Evolutionary conservation across 2,113 vertebrate species (phyloP), one percentile per base, ranked within the genome.

Genomic region (Shinisaurus crocodilurus): DNA sequence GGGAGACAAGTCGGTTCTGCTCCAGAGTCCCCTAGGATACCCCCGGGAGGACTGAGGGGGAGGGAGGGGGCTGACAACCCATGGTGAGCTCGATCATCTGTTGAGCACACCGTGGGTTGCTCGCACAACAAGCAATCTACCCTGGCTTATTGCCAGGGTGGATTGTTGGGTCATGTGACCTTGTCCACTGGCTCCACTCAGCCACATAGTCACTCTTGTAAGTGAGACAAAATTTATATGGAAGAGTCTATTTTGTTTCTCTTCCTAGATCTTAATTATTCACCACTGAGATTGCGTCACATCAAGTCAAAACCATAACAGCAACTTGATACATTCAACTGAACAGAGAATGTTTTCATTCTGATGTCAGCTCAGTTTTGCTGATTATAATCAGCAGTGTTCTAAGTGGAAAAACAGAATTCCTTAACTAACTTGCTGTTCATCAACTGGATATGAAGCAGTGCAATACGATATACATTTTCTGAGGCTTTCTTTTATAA

Each of bases 341-440:
- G 16, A 1, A 18, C 10, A 0, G 0, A 0, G 70, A 43, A 92
- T 93, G 85, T 82, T 95, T 93, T 1, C 3, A 27, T 67, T 67
- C 89, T 92, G 91, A 93, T 86, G 75, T 93, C 94, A 93, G 77
- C 65, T 40, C 63, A 0, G 29, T 25, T 85, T 72, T 43, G 40
- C 80, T 88, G 80, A 82, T 0, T 2, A 75, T 32, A 83, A 75
- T 63, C 88, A 45, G 34, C 2, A 5, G 37, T 60, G 20, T 83
- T 88, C 43, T 90, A 0, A 3, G 70, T 79, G 90, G 48, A 72
- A 93, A 94, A 87, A n/a, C 80, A 75, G 77, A 92, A 25, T 1
- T 0, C 1, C 69, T 48, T 69, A 89, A 27, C 48, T 88, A 18
- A 0, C 60, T 67, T 50, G 32, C 6, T 3, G 82, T 82, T 85